phyloP scores from a whole-genome alignment of 2,797 vertebrate species.

The Megaceryle alcyon region DNA sequence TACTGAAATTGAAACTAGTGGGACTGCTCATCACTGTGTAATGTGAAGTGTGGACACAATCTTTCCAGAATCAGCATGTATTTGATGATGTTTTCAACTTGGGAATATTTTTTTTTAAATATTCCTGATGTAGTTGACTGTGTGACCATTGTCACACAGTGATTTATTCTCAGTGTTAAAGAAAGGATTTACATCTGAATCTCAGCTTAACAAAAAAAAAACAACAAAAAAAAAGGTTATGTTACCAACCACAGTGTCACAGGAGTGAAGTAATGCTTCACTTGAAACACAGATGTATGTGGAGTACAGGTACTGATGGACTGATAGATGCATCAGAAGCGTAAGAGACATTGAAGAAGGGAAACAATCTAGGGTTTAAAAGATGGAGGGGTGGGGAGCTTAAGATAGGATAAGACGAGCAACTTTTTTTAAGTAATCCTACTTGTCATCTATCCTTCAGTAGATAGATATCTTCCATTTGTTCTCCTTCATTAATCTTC shows the following conservation, averaged over 20 bases:
- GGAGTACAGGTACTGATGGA: not conserved
- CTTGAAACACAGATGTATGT: not conserved
- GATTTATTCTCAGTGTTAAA: not conserved
- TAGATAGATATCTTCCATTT: not conserved
- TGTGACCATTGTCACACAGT: not conserved
- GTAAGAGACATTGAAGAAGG: not conserved
- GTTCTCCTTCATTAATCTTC: not conserved
- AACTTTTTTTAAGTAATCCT: not conserved
- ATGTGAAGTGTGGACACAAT: too few relatives aligned
- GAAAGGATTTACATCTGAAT: not conserved
- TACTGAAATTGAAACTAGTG: not conserved
- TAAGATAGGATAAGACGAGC: not conserved
- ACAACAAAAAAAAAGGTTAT: too few relatives aligned
- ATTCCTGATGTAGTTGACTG: not conserved
- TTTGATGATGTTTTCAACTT: not conserved
- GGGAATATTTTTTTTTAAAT: not conserved
- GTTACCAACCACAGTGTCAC: not conserved
- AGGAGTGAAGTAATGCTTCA: not conserved
- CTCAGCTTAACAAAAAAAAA: not conserved
- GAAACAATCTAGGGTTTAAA: not conserved
- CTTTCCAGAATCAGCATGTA: not conserved
- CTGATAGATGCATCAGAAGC: not conserved
- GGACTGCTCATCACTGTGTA: not conserved
- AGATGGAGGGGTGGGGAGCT: not conserved
- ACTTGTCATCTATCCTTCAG: not conserved